Evolutionary conservation across 2,797 vertebrate species (phyloP), one percentile per base, ranked within the genome.

Genomic region (Paedocypris micromegethes): DNA sequence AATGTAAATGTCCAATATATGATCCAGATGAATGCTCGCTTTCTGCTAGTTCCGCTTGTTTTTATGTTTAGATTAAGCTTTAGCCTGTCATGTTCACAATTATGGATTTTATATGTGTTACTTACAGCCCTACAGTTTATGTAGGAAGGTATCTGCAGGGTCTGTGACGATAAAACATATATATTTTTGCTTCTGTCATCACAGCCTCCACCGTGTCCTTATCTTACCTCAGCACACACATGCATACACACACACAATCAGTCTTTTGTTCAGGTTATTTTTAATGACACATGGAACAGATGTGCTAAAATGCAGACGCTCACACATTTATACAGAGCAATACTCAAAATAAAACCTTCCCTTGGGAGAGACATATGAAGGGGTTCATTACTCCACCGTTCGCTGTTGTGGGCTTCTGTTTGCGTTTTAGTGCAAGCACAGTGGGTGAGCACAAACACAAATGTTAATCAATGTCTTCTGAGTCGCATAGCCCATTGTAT

Each of bases 161-260:
- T 69, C 59, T 73, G 3, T 6, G 57, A 60, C 9, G 3, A 44
- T 62, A 40, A 54, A 67, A 75, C 67, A 58, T 64, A 75, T 68
- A 48, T 57, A 56, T 68, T 73, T 65, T 51, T 70, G 60, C 60
- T 56, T 52, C 61, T 73, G 60, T 78, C 71, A 62, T 70, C 53
- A 58, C 51, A 50, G 42, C 64, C 40, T 55, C 54, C 57, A 9
- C 53, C 57, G 45, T 71, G 61, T 75, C 77, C 77, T 72, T 47
- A 73, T 55, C 3, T 52, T 49, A 78, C 66, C 68, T 68, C 45
- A 58, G 56, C 40, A 42, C 53, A 49, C 57, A 56, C 45, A 65
- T n/a, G 39, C 47, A 71, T 9, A 58, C 38, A 45, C 68, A 58
- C 6, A 64, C 4, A 55, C 3, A 4, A 42, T 48, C 37, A 50